phyloP scores from a whole-genome alignment of 2,888 invertebrate genomes.

The Lobophora halterata region DNA sequence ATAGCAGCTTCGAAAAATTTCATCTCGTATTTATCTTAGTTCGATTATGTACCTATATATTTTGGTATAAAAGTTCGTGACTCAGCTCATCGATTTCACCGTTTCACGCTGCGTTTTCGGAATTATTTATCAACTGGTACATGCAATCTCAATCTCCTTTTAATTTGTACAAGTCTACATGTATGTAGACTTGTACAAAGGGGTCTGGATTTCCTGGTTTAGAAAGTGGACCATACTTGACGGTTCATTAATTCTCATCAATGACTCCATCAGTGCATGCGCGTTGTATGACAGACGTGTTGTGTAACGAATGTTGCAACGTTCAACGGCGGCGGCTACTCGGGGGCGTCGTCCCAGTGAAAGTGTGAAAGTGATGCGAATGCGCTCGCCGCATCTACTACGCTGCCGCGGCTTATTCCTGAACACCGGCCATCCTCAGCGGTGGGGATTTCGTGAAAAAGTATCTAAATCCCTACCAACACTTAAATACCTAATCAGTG shows the following conservation, averaged over 20 bases:
- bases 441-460: too few species aligned
- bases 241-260: conserved; percentile 21
- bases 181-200: conserved; percentile 10
- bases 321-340: conserved; percentile 43
- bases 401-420: not conserved
- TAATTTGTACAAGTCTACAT: conserved; percentile 8
- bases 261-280: conserved; percentile 30
- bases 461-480: too few species aligned
- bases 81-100: conserved; percentile 40
- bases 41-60: conserved; percentile 48
- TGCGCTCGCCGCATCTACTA: conserved; percentile 47
- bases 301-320: conserved; percentile 73
- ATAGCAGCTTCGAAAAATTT: conserved; percentile 42
- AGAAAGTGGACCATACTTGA: conserved; percentile 19
- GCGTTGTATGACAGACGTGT: conserved; percentile 46
- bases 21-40: conserved; percentile 51
- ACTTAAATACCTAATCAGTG: too few species aligned
- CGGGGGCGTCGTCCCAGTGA: conserved; percentile 76
- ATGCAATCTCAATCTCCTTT: conserved; percentile 12
- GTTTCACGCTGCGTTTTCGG: conserved; percentile 37
- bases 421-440: too few species aligned
- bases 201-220: conserved; percentile 13
- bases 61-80: conserved; percentile 45
- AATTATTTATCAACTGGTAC: conserved; percentile 27
- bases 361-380: conserved; percentile 80